These are phyloP conservation scores for Zygogramma bicolorata DNA, from an alignment of 2,888 invertebrate species.

Conservation along the genomic window DNA sequence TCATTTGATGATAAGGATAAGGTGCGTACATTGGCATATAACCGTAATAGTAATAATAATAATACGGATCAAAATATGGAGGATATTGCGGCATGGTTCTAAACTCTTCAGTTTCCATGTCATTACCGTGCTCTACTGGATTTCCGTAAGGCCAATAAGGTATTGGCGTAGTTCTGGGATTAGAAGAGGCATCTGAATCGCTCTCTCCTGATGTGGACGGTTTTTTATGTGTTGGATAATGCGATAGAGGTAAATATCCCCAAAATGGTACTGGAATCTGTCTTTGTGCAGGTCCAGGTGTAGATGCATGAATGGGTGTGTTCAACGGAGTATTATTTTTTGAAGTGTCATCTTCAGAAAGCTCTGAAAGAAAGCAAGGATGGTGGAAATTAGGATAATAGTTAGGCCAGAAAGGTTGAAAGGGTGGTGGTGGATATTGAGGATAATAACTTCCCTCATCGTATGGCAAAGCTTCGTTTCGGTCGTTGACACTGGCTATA, in stretches of 20 bases:
- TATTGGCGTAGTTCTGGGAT: conserved; percentile 41
- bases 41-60: conserved; percentile 58
- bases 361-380: conserved; percentile 8
- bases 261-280: conserved; percentile 48
- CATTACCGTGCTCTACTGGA: conserved; percentile 28
- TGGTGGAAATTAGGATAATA: conserved; percentile 18
- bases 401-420: conserved; percentile 56
- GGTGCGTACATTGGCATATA: conserved; percentile 61
- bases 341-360: conserved; percentile 3
- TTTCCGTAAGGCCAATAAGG: conserved; percentile 24
- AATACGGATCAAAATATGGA: conserved; percentile 63
- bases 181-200: conserved; percentile 6
- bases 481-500: conserved; percentile 65
- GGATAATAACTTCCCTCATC: conserved; percentile 58
- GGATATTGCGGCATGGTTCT: conserved; percentile 50
- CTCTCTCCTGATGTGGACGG: neutral
- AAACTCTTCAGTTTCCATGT: conserved; percentile 35
- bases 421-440: conserved; percentile 56
- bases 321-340: neutral
- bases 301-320: too few relatives aligned
- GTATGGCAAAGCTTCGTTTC: conserved; percentile 57
- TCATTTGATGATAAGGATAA: conserved; percentile 53
- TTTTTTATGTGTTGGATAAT: conserved; percentile 22
- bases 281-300: neutral
- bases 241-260: conserved; percentile 37